These are phyloP conservation scores for Euzophera pinguis DNA, from an alignment of 2,888 invertebrate species.

Conservation along the genomic window DNA sequence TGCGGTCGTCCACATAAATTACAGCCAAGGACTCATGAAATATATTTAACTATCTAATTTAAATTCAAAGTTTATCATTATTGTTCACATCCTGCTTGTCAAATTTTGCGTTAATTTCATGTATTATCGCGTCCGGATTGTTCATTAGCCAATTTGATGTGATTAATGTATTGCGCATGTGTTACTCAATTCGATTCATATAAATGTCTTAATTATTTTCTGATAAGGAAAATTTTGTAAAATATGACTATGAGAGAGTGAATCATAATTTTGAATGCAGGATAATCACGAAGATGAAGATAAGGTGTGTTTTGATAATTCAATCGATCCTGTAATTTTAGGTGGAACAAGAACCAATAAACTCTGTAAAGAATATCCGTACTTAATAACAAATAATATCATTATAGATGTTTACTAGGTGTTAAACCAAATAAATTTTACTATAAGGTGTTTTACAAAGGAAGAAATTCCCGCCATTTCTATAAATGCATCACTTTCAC, in stretches of 20 bases:
- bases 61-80: conserved; percentile 39
- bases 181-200: conserved; percentile 32
- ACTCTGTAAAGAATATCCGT: no score
- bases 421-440: no score
- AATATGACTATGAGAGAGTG: neutral
- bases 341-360: no score
- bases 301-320: no score
- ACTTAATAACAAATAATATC: no score
- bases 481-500: neutral
- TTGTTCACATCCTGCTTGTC: conserved; percentile 44
- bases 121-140: conserved; percentile 57
- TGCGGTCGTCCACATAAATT: conserved; percentile 32
- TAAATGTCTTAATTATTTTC: conserved; percentile 21
- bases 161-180: conserved; percentile 26
- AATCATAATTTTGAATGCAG: neutral
- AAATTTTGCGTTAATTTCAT: conserved; percentile 42
- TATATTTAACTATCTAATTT: conserved; percentile 36
- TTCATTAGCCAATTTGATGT: conserved; percentile 49
- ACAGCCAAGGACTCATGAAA: conserved; percentile 33
- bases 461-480: no score
- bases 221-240: conserved; percentile 10
- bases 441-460: no score
- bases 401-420: no score
- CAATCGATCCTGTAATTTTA: no score
- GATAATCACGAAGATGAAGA: neutral